These are phyloP conservation scores for Pipistrellus pipistrellus DNA, from an alignment of 2,797 vertebrate genomes.

Conservation along the genomic window DNA sequence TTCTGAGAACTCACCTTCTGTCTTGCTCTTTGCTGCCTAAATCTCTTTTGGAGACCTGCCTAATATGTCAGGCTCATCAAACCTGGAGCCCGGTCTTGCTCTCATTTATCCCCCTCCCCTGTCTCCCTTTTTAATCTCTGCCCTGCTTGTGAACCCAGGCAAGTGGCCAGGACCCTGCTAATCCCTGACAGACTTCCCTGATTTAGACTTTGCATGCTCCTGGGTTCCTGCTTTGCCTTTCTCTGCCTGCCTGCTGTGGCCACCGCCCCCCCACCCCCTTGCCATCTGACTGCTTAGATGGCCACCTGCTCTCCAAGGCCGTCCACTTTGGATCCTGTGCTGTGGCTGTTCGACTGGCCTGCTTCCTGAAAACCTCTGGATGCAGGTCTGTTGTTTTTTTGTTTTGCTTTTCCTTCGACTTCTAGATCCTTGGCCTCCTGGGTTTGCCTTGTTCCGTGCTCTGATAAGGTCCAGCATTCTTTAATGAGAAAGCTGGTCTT, in stretches of 20 bases:
- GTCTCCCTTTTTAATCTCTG: slow-evolving; percentile 75
- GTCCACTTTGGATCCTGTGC: slow-evolving; percentile 21
- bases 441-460: background rate
- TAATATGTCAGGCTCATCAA: slow-evolving; percentile 78
- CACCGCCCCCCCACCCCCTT: slow-evolving; percentile 40
- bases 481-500: background rate
- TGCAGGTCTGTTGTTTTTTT: background rate
- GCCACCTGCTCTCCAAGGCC: slow-evolving; percentile 76
- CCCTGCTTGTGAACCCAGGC: slow-evolving; percentile 83
- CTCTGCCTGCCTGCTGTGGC: slow-evolving; percentile 62
- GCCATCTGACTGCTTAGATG: slow-evolving; percentile 80
- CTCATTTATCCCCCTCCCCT: background rate
- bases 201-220: slow-evolving; percentile 50
- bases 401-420: background rate
- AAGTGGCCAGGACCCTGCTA: slow-evolving; percentile 80
- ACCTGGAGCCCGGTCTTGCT: slow-evolving; percentile 45
- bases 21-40: slow-evolving; percentile 67
- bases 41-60: slow-evolving; percentile 78
- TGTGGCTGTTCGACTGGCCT: slow-evolving; percentile 5
- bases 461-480: background rate
- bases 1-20: slow-evolving; percentile 78
- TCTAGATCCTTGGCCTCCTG: background rate
- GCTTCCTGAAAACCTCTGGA: slow-evolving; percentile 61
- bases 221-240: slow-evolving; percentile 44
- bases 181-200: slow-evolving; percentile 76